Percentiles rank a stretch among this genome's conserved stretches.
phyloP scores from a whole-genome alignment of 2,888 invertebrate species.

The Azorinus chamasolen region DNA sequence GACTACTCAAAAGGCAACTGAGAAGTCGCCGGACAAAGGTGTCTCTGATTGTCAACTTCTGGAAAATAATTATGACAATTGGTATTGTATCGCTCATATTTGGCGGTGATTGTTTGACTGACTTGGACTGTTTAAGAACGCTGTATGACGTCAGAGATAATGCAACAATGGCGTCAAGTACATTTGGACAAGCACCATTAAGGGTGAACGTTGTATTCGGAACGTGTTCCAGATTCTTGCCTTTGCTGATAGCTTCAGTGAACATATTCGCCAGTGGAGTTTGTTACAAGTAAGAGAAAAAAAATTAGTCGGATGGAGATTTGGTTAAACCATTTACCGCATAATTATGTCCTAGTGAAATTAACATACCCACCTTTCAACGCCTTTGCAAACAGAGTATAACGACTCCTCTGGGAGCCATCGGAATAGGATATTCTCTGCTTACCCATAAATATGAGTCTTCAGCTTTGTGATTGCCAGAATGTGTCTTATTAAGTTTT shows the following conservation, averaged over 20 bases:
- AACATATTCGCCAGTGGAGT: conserved; percentile 63
- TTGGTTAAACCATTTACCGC: too few relatives aligned
- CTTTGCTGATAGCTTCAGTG: conserved; percentile 63
- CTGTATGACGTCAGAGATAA: conserved; percentile 43
- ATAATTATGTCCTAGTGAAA: too few relatives aligned
- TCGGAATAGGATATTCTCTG: too few relatives aligned
- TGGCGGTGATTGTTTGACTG: conserved; percentile 58
- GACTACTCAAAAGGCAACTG: conserved; percentile 57
- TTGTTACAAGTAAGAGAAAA: conserved; percentile 59
- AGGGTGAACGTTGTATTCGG: conserved; percentile 38
- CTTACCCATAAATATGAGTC: too few relatives aligned
- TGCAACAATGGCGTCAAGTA: conserved; percentile 27
- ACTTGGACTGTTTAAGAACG: conserved; percentile 42
- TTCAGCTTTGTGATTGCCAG: too few relatives aligned
- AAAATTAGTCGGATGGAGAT: not conserved
- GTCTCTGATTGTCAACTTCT: conserved; percentile 53
- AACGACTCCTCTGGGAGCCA: too few relatives aligned
- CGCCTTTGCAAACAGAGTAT: too few relatives aligned
- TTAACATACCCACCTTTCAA: too few relatives aligned
- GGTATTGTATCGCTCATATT: conserved; percentile 61
- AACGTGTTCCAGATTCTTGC: conserved; percentile 53
- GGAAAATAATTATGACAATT: conserved; percentile 71
- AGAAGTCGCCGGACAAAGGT: conserved; percentile 64
- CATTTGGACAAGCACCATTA: conserved; percentile 32
- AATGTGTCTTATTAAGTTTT: too few relatives aligned